A percentile compares a stretch with the other conserved stretches of the same genome.
Conservation (phyloP, 2,113 vertebrate genomes). For the Nibea albiflora region DNA sequence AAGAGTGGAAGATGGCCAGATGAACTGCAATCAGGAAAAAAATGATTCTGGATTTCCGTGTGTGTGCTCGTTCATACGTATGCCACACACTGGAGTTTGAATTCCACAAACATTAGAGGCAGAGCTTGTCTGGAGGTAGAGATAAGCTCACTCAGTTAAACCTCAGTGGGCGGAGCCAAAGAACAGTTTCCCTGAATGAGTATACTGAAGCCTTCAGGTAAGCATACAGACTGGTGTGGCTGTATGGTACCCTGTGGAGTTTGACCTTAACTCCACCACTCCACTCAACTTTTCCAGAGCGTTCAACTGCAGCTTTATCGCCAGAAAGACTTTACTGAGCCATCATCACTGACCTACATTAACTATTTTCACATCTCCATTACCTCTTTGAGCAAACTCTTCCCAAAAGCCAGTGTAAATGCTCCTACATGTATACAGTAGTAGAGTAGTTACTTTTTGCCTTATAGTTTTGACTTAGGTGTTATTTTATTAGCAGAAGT, state of each 20-base stretch:
- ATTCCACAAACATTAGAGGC: conserved; percentile 37
- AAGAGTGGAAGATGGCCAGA: background rate
- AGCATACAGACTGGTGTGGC: no score
- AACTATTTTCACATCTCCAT: background rate
- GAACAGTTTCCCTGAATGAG: conserved; percentile 5
- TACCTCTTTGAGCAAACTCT: no score
- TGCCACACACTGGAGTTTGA: conserved; percentile 14
- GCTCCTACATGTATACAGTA: background rate
- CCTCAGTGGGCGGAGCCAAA: conserved; percentile 39
- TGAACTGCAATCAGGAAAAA: conserved; percentile 20
- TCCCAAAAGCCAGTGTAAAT: background rate
- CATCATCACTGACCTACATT: background rate
- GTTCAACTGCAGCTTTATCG: no score
- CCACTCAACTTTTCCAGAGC: no score
- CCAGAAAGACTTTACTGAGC: no score
- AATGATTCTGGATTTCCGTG: background rate
- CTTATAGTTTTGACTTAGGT: background rate
- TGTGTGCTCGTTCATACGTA: background rate
- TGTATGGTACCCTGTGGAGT: no score
- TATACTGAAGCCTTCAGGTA: background rate
- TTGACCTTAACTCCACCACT: no score
- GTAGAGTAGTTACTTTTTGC: background rate
- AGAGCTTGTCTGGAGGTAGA: conserved; percentile 49
- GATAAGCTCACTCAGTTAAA: conserved; percentile 50
- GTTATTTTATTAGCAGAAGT: background rate